A percentile compares a stretch with the other conserved stretches of the same genome.
phyloP scores from a whole-genome alignment of 2,888 invertebrate genomes.

The Macrophya alboannulata region DNA sequence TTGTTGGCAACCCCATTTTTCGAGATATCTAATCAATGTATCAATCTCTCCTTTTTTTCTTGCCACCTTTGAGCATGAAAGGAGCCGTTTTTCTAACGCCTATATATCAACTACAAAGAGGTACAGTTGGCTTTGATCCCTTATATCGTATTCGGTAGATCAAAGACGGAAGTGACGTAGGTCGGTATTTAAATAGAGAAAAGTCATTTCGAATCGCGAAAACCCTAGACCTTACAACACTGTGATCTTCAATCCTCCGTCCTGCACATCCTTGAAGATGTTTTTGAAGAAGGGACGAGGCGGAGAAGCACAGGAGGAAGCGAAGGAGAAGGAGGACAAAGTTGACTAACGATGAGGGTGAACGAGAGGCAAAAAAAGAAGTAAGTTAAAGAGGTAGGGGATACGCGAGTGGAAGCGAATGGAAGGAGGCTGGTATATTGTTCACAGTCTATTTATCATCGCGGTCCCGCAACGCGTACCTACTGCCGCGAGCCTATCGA shows the following conservation, averaged over 20 bases:
- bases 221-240: too few relatives aligned
- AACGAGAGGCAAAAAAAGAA: not conserved
- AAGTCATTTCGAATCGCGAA: not conserved
- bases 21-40: not conserved
- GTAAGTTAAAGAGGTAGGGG: slow-evolving; percentile 16
- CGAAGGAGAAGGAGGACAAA: not conserved
- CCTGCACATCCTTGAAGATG: not conserved
- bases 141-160: not conserved
- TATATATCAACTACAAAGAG: not conserved
- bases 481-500: slow-evolving; percentile 23
- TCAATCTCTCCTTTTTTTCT: not conserved
- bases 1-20: not conserved
- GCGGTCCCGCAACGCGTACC: slow-evolving; percentile 60
- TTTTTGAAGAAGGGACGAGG: not conserved
- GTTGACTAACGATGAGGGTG: not conserved
- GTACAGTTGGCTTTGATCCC: not conserved
- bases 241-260: not conserved
- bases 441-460: slow-evolving; percentile 67
- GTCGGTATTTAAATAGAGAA: not conserved
- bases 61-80: not conserved
- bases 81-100: not conserved
- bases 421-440: slow-evolving; percentile 58
- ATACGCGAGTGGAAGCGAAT: slow-evolving; percentile 60
- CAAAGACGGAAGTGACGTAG: not conserved
- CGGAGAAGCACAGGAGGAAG: not conserved